A percentile compares a stretch with the other conserved stretches of the same genome.
phyloP scores from a whole-genome alignment of 2,797 vertebrate genomes.

The Remorina albescens region DNA sequence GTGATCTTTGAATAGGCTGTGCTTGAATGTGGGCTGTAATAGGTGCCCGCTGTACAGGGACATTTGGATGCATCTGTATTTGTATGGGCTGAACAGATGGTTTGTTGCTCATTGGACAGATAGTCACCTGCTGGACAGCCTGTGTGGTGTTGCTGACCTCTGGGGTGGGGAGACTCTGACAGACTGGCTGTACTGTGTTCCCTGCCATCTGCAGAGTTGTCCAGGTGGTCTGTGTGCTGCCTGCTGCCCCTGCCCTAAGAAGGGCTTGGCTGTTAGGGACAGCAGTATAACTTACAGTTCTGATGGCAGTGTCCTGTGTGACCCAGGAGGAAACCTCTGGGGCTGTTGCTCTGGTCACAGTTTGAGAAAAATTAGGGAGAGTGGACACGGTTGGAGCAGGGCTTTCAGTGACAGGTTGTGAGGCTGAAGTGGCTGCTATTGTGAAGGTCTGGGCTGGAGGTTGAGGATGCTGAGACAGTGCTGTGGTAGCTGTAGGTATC shows the following conservation, averaged over 20 bases:
- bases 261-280: constrained; percentile 77
- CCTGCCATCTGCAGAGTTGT: constrained; percentile 95
- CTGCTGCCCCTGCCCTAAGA: constrained; percentile 87
- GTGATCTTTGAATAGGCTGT: constrained; percentile 68
- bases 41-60: constrained; percentile 79
- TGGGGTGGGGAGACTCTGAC: constrained; percentile 82
- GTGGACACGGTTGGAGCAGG: constrained; percentile 59
- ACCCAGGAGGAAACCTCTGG: constrained; percentile 74
- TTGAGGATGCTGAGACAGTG: constrained; percentile 71
- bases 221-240: constrained; percentile 98
- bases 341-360: constrained; percentile 69
- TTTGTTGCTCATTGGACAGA: constrained; percentile 83
- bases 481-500: constrained; percentile 77
- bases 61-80: constrained; percentile 81
- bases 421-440: constrained; percentile 66
- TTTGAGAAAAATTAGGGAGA: constrained; percentile 67
- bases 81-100: constrained; percentile 84
- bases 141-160: constrained; percentile 74
- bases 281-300: constrained; percentile 70
- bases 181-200: constrained; percentile 94
- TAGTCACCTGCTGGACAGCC: constrained; percentile 79
- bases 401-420: constrained; percentile 59
- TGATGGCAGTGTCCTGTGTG: constrained; percentile 74
- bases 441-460: constrained; percentile 68
- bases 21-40: constrained; percentile 76